Base-by-base conservation (phyloP, 2,888 invertebrate species). In the Acrocera orbiculus region DNA sequence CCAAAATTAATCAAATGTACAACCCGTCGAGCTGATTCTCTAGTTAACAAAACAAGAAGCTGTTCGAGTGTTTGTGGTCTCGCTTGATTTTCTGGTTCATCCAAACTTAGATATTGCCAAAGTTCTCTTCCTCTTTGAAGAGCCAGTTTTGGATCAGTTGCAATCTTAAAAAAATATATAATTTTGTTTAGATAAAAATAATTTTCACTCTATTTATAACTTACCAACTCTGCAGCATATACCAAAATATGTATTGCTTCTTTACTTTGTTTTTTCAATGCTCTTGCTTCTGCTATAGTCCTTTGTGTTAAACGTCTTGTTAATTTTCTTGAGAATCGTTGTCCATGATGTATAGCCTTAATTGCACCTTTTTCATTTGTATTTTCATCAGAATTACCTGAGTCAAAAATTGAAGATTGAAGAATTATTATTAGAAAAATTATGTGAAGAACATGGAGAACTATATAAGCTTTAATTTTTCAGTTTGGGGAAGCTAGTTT, bases 41-140 rank as follows among this genome's bases (percentile, higher is more conserved):
- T 61, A 0, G 78, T 73, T 38, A 85, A 53, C 37, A 85, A 57
- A 23, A 81, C 78, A 34, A 82, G 60, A 40, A 83, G 56, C 50
- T 85, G 78, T 50, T 85, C 85, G 20, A 83, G 52, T 2, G 77
- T 82, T 40, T 69, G 67, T 0, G 83, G 85, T 22, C 80, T 68
- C 4, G 78, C 77, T 58, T 85, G 85, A 61, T 85, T 85, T 59
- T 82, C 85, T 0, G 85, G 83, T 50, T 85, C 85, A 16, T 82
- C 73, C 43, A 69, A 59, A 48, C 81, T 81, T 33, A 85, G 59
- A 24, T 68, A 66, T 2, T 54, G 55, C 74, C 79, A 83, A 28
- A 83, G 54, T 42, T 76, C 74, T 45, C 70, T 73, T 3, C 76
- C 76, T 52, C 80, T 80, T 52, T 74, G 66, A 54, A 75, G 65